Percentiles rank a stretch among this genome's conserved stretches.
phyloP scores from a whole-genome alignment of 2,113 vertebrate species.

The Sigmodon hispidus region DNA sequence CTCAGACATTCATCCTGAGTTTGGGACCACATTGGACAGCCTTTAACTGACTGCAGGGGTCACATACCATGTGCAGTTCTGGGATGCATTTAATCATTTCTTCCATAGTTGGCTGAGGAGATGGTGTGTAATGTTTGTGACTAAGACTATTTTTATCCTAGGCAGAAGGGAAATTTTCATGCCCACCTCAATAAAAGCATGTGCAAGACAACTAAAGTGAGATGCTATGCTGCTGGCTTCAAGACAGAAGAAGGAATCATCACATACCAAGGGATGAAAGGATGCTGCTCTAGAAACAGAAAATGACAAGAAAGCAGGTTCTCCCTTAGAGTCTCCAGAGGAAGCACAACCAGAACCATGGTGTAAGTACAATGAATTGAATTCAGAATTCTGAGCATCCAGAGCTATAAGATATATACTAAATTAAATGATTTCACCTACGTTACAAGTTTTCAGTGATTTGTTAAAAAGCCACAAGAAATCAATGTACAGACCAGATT shows the following conservation, averaged over 20 bases:
- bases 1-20: not conserved
- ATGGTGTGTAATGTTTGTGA: not conserved
- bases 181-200: not conserved
- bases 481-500: conserved; percentile 14
- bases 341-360: not conserved
- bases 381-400: not conserved
- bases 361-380: not conserved
- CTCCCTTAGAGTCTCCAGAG: not conserved
- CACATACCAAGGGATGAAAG: not conserved
- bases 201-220: not conserved
- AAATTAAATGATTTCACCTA: not conserved
- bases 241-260: not conserved
- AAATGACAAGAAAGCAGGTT: not conserved
- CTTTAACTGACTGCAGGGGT: not conserved
- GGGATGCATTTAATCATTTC: not conserved
- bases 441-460: not conserved
- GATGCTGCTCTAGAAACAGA: not conserved
- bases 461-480: conserved; percentile 20
- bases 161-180: not conserved
- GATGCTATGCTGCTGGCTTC: not conserved
- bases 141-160: not conserved
- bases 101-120: not conserved
- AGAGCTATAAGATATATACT: not conserved
- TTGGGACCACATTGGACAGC: not conserved
- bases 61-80: not conserved